Percentiles rank a stretch among this genome's conserved stretches.
Evolutionary conservation across 1,140 invertebrate species (phyloP).

Genomic region (Camponotus pennsylvanicus): DNA sequence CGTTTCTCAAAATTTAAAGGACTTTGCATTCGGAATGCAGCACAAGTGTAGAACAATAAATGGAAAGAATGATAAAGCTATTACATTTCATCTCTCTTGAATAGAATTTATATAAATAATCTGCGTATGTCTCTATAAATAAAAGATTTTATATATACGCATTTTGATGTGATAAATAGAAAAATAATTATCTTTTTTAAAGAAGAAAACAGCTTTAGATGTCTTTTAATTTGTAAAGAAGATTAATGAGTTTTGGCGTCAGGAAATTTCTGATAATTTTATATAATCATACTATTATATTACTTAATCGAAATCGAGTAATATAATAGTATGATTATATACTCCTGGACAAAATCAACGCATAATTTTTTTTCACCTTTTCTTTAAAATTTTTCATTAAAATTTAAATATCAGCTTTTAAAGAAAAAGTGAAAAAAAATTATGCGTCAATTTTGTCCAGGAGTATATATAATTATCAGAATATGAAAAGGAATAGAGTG

Average conservation of each 20-base stretch:
- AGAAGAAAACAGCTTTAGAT: not conserved
- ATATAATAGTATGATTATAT: not conserved
- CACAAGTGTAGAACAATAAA: not conserved
- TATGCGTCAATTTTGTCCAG: no score
- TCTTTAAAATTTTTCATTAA: no score
- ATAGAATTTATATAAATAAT: not conserved
- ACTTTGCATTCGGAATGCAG: conserved; percentile 19
- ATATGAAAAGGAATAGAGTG: no score
- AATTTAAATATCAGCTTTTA: no score
- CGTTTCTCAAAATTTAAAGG: conserved; percentile 23
- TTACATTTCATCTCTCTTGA: conserved; percentile 15
- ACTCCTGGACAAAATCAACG: no score
- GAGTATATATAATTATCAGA: not conserved
- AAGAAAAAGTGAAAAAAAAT: no score
- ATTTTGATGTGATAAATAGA: not conserved
- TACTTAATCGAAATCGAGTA: not conserved
- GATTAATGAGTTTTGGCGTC: not conserved
- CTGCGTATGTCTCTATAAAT: not conserved
- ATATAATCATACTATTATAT: no score
- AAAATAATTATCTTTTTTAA: not conserved
- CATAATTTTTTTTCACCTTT: no score
- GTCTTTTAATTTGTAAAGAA: not conserved
- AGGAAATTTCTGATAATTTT: not conserved
- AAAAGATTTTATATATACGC: not conserved
- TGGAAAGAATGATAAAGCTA: not conserved